A percentile compares a stretch with the other conserved stretches of the same genome.
Evolutionary conservation across 2,888 invertebrate genomes (phyloP).

Genomic region (Hanleya hanleyi): DNA sequence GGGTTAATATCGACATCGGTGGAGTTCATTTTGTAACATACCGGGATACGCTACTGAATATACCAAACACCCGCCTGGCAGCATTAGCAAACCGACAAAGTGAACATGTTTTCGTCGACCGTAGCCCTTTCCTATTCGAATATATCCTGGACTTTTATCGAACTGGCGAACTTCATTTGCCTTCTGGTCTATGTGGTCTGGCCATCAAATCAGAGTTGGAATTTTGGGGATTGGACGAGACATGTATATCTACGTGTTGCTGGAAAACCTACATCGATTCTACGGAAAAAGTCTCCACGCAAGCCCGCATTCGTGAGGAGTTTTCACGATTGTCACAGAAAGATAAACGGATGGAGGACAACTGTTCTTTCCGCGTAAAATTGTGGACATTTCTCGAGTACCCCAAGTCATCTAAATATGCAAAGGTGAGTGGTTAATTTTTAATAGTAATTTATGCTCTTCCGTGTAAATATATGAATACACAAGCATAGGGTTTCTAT

Average conservation of each 20-base stretch:
- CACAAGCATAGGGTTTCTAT: too few relatives aligned
- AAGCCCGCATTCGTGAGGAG: slow-evolving; percentile 5
- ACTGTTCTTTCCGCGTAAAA: neutral
- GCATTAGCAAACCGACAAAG: too few relatives aligned
- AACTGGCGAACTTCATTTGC: slow-evolving; percentile 42
- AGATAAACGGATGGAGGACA: neutral
- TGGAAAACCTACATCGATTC: slow-evolving; percentile 28
- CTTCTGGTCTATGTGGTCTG: slow-evolving; percentile 43
- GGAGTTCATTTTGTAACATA: slow-evolving; percentile 16
- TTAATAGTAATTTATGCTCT: too few relatives aligned
- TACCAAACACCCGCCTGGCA: slow-evolving; percentile 13
- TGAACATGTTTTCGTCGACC: slow-evolving; percentile 44
- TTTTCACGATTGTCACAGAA: slow-evolving; percentile 6
- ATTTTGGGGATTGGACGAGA: slow-evolving; percentile 43
- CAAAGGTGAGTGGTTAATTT: slow-evolving; percentile 28
- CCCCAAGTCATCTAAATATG: slow-evolving; percentile 19
- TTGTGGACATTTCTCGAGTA: slow-evolving; percentile 18
- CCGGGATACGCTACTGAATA: slow-evolving; percentile 3
- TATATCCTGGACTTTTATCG: slow-evolving; percentile 44
- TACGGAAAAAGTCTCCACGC: slow-evolving; percentile 9
- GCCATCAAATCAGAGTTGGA: slow-evolving; percentile 41
- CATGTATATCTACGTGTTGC: slow-evolving; percentile 40
- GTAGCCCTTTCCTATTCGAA: slow-evolving; percentile 42
- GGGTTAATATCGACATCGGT: slow-evolving; percentile 20
- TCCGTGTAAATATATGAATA: too few relatives aligned